phyloP scores from a whole-genome alignment of 2,113 vertebrate species.

The Lates calcarifer region DNA sequence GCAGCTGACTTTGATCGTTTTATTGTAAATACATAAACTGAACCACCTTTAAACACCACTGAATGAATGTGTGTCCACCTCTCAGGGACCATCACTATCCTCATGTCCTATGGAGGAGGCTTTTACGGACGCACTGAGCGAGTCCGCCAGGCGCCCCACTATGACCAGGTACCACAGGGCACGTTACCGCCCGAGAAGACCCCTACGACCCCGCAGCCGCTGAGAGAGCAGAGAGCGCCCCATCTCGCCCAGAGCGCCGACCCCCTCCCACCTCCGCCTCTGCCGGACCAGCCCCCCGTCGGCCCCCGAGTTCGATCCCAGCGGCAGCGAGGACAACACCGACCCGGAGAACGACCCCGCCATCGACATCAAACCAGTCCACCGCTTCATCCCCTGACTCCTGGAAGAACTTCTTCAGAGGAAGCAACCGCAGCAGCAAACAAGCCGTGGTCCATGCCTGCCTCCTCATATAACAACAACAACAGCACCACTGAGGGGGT shows the following conservation, averaged over 20 bases:
- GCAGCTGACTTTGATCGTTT: not conserved
- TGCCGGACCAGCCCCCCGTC: slow-evolving; percentile 89
- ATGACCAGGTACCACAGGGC: slow-evolving; percentile 82
- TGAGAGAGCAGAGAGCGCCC: slow-evolving; percentile 69
- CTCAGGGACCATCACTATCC: slow-evolving; percentile 78
- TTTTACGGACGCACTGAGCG: slow-evolving; percentile 78
- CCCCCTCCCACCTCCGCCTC: slow-evolving; percentile 90
- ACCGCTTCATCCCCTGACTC: slow-evolving; percentile 96
- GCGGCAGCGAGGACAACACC: slow-evolving; percentile 77
- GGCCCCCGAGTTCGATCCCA: slow-evolving; percentile 84
- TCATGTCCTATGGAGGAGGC: slow-evolving; percentile 83
- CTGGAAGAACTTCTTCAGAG: slow-evolving; percentile 96
- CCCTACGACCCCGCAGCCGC: slow-evolving; percentile 43
- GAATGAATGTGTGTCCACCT: not conserved
- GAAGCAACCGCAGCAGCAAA: slow-evolving; percentile 75
- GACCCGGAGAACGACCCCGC: slow-evolving; percentile 69
- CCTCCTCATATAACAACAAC: slow-evolving; percentile 79
- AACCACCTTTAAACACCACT: not conserved
- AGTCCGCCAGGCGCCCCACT: slow-evolving; percentile 73
- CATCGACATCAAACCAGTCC: slow-evolving; percentile 91
- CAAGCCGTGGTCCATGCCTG: slow-evolving; percentile 79
- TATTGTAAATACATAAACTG: not conserved
- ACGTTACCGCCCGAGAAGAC: slow-evolving; percentile 49
- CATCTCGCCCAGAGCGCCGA: slow-evolving; percentile 82
- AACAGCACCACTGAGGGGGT: slow-evolving; percentile 85